Percentiles rank a stretch among this genome's conserved stretches.
These are phyloP conservation scores for Seriola quinqueradiata DNA, from an alignment of 2,113 vertebrate species.

Conservation along the genomic window DNA sequence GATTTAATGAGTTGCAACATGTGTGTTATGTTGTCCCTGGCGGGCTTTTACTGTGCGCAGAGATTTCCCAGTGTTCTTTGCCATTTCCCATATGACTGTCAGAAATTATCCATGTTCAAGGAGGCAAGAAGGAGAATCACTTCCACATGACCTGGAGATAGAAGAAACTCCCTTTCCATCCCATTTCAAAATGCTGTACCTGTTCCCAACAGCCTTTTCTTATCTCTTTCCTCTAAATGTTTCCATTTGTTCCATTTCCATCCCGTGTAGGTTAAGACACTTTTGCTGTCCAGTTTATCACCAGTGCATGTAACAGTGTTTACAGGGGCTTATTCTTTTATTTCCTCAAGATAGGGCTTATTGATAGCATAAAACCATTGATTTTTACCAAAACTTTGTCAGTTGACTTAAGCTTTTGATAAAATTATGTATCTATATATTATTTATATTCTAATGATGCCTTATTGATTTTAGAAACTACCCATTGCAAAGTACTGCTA, in stretches of 20 bases:
- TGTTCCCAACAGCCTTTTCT: background rate
- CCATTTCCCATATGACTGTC: conserved; percentile 43
- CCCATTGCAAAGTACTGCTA: background rate
- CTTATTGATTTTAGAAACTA: background rate
- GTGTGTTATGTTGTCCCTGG: conserved; percentile 38
- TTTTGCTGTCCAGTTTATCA: conserved; percentile 1
- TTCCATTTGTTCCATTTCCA: conserved; percentile 29
- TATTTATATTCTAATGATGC: background rate
- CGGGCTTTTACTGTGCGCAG: conserved; percentile 10
- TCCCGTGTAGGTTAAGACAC: background rate
- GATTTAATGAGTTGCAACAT: conserved; percentile 34
- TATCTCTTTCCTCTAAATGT: background rate
- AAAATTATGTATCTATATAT: background rate
- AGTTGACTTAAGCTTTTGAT: background rate
- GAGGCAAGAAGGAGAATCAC: conserved; percentile 40
- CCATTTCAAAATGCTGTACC: background rate
- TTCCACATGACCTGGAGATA: conserved; percentile 51
- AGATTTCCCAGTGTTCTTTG: conserved; percentile 26
- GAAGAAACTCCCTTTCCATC: conserved; percentile 30
- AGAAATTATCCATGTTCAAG: conserved; percentile 63
- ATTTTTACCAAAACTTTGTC: background rate
- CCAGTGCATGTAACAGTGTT: background rate
- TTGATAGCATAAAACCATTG: background rate
- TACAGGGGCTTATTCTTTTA: background rate
- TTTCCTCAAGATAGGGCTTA: background rate